Percentiles rank a stretch among this genome's conserved stretches.
phyloP scores from a whole-genome alignment of 2,888 invertebrate species.

The Asteroscopus sphinx region DNA sequence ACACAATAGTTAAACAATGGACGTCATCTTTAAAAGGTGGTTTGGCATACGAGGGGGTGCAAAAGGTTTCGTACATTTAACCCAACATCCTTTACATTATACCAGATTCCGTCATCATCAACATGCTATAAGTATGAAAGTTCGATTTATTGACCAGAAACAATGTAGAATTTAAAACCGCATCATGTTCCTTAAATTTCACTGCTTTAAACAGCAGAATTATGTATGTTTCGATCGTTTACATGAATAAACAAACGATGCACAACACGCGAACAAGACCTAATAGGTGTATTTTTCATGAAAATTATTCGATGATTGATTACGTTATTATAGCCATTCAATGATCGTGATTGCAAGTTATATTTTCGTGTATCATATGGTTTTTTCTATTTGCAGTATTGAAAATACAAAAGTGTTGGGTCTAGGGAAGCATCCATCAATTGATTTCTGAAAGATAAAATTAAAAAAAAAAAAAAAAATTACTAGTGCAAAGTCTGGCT shows the following conservation, averaged over 20 bases:
- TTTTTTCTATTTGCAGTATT: not conserved
- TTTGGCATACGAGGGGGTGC: no score
- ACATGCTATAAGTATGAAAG: conserved; percentile 7
- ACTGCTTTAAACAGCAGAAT: conserved; percentile 1
- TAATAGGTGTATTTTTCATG: conserved; percentile 7
- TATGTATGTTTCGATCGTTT: conserved; percentile 20
- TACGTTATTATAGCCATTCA: conserved; percentile 11
- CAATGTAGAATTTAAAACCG: conserved; percentile 6
- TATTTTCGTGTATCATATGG: not conserved
- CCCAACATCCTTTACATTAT: no score
- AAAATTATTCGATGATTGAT: conserved; percentile 18
- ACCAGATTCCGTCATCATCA: no score
- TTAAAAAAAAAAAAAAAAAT: no score
- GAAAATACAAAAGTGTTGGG: no score
- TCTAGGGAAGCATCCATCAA: no score
- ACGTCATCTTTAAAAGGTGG: no score
- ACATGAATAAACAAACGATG: conserved; percentile 22
- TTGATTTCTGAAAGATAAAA: no score
- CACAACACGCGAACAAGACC: conserved; percentile 15
- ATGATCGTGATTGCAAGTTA: conserved; percentile 18
- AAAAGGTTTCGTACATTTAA: no score
- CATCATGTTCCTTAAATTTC: conserved; percentile 5
- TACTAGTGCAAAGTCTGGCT: no score
- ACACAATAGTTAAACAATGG: no score
- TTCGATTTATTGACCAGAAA: conserved; percentile 1